Evolutionary conservation across 2,113 vertebrate species (phyloP).

Genomic region (Daubentonia madagascariensis): DNA sequence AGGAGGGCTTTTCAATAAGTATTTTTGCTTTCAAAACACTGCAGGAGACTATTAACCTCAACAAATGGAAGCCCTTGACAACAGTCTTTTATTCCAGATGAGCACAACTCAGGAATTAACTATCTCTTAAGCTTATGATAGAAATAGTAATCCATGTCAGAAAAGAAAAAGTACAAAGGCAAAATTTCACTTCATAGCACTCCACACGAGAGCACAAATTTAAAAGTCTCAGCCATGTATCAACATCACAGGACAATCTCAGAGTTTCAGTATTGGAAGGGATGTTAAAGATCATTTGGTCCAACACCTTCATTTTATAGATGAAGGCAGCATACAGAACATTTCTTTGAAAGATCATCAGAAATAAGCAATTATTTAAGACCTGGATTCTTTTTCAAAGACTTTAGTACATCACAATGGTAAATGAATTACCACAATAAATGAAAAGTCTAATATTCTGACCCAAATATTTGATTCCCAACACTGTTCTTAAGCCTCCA

Average conservation of each 20-base stretch:
- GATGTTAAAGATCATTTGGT: background rate
- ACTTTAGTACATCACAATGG: background rate
- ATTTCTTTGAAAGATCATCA: background rate
- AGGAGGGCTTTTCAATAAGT: constrained; percentile 36
- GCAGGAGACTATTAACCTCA: constrained; percentile 41
- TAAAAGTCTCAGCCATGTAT: background rate
- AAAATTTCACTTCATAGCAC: background rate
- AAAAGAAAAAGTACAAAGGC: background rate
- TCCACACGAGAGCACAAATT: background rate
- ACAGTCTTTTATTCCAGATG: constrained; percentile 43
- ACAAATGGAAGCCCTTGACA: constrained; percentile 30
- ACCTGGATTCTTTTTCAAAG: background rate
- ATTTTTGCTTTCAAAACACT: constrained; percentile 54
- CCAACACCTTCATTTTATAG: background rate
- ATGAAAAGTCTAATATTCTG: background rate
- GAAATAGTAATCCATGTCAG: background rate
- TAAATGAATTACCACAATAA: background rate
- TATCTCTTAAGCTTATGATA: background rate
- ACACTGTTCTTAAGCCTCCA: background rate
- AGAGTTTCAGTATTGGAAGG: background rate
- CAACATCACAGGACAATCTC: background rate
- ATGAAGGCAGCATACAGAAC: background rate
- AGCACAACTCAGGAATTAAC: background rate
- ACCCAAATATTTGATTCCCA: background rate
- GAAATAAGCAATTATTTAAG: constrained; percentile 3